These are phyloP conservation scores for Drosophila barbarae DNA, from an alignment of 2,888 invertebrate species.

Conservation along the genomic window DNA sequence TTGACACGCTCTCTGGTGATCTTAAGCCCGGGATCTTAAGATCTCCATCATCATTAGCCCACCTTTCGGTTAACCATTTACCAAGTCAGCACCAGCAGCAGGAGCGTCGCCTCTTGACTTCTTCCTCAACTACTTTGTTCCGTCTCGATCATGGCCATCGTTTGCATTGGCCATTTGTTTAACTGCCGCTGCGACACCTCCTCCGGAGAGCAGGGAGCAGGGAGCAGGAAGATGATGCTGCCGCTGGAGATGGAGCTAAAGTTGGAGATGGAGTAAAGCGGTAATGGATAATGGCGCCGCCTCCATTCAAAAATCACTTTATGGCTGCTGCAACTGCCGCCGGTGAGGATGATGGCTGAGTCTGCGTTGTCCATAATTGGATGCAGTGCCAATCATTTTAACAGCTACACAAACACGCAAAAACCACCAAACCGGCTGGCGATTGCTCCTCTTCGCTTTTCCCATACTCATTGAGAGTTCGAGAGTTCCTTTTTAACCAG, in stretches of 20 bases:
- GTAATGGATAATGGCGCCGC: conserved; percentile 58
- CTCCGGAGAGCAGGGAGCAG: conserved; percentile 9
- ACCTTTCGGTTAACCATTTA: conserved; percentile 29
- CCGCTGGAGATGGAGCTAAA: background rate
- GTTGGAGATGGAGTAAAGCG: conserved; percentile 14
- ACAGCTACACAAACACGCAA: conserved; percentile 71
- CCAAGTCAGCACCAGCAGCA: conserved; percentile 26
- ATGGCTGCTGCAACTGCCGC: conserved; percentile 44
- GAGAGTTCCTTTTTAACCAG: conserved; percentile 9
- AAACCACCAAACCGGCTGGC: conserved; percentile 44
- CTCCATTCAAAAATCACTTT: conserved; percentile 69
- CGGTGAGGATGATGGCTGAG: conserved; percentile 5
- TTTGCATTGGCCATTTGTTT: conserved; percentile 53
- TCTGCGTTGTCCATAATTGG: conserved; percentile 63
- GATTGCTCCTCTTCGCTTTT: conserved; percentile 19
- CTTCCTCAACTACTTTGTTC: conserved; percentile 8
- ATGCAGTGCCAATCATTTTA: conserved; percentile 71
- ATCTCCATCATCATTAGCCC: conserved; percentile 39
- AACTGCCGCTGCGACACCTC: conserved; percentile 64
- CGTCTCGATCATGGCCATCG: conserved; percentile 36
- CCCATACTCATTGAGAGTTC: background rate
- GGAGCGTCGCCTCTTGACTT: background rate
- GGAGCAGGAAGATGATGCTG: background rate
- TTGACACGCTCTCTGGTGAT: conserved; percentile 42
- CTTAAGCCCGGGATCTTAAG: conserved; percentile 24